Percentiles rank a stretch among this genome's conserved stretches.
These are phyloP conservation scores for Samia ricini DNA, from an alignment of 1,140 invertebrate genomes.

Conservation along the genomic window DNA sequence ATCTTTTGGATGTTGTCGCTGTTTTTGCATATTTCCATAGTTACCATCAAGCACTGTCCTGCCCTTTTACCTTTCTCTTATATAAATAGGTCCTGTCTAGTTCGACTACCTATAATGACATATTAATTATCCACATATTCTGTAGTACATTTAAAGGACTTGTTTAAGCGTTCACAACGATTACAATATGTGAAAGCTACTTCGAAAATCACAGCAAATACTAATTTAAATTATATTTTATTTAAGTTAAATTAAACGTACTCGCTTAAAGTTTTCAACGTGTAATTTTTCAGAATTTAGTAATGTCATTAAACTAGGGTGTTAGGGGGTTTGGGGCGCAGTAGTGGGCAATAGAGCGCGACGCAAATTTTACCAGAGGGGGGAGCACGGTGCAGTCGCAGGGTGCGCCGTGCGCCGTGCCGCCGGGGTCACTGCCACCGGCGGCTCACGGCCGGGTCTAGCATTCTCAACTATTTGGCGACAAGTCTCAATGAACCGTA, in stretches of 20 bases:
- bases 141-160: too few species aligned
- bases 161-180: too few species aligned
- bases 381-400: constrained; percentile 46
- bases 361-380: constrained; percentile 19
- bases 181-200: too few species aligned
- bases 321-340: constrained; percentile 15
- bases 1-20: too few species aligned
- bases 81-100: too few species aligned
- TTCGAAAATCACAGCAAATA: too few species aligned
- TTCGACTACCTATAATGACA: too few species aligned
- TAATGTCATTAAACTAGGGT: constrained; percentile 9
- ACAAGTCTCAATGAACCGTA: constrained; percentile 44
- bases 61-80: too few species aligned
- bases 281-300: neutral
- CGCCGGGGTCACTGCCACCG: constrained; percentile 62
- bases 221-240: too few species aligned
- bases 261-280: neutral
- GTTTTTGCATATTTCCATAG: too few species aligned
- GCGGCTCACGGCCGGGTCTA: constrained; percentile 47
- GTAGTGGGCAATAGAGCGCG: constrained; percentile 24
- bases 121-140: too few species aligned
- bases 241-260: neutral
- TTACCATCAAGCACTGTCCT: too few species aligned
- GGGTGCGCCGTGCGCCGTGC: constrained; percentile 31
- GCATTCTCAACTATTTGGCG: constrained; percentile 54